Evolutionary conservation across 2,888 invertebrate genomes (phyloP), one percentile per base, ranked within the genome.

Genomic region (Melanchra persicariae): DNA sequence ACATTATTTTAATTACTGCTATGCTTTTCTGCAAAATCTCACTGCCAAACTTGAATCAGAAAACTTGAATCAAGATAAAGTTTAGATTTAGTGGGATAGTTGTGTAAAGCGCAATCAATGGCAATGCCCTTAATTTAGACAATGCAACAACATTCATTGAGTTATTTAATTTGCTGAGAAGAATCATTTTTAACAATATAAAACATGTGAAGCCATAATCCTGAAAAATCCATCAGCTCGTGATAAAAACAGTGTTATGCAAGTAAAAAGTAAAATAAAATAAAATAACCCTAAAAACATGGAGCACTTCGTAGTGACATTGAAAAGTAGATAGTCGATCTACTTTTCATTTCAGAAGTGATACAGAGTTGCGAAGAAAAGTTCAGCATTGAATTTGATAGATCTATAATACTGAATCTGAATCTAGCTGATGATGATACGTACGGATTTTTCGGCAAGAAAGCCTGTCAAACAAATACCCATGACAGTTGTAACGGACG

Each of bases 1-100:
- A 47, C 34, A 77, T 74, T 74, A 60, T 54, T 70, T 69, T 68
- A 70, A 77, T 70, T 26, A 72, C n/a, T 52, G 12, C 15, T 59
- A 24, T 24, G 17, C 26, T 47, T 6, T 57, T 45, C n/a, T 57
- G 43, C 43, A 40, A 37, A 49, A 60, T 26, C 8, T 34, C 9
- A 17, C n/a, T 1, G 7, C 22, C 2, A 15, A 52, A 62, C 22
- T 22, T 2, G 15, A 12, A 10, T 10, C n/a, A 34, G 1, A 34
- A 54, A 54, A 34, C 8, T n/a, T n/a, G n/a, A n/a, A n/a, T n/a
- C 9, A 19, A 47, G 4, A 4, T 10, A n/a, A 47, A n/a, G 0
- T n/a, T 2, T 1, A 19, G 8, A 37, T 37, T 34, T 7, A 34
- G 34, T 7, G 34, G 34, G 34, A 1, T 10, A 37, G 37, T 37